phyloP scores from a whole-genome alignment of 2,113 vertebrate species.

The Uropsilus gracilis region DNA sequence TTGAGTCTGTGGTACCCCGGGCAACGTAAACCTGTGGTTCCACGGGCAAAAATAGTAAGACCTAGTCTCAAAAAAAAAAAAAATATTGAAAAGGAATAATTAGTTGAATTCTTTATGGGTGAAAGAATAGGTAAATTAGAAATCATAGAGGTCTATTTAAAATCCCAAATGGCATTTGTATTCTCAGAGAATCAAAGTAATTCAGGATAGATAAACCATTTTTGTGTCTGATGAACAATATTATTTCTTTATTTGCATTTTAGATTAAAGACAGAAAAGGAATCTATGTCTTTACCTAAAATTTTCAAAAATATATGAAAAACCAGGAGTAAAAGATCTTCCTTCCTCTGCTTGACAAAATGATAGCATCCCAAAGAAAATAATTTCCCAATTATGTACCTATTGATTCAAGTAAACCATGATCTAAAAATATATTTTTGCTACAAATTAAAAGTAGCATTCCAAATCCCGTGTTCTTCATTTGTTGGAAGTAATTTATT shows the following conservation, averaged over 20 bases:
- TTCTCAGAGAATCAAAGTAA: constrained; percentile 54
- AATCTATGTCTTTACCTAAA: constrained; percentile 25
- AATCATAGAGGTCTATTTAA: constrained; percentile 26
- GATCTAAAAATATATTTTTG: not conserved
- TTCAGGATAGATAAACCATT: not conserved
- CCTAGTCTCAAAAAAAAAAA: too few species aligned
- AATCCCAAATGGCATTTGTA: not conserved
- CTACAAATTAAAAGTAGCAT: not conserved
- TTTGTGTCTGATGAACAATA: constrained; percentile 20
- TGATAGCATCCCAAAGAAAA: constrained; percentile 37
- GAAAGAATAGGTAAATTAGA: not conserved
- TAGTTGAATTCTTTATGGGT: not conserved
- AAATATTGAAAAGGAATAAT: not conserved
- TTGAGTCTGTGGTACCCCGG: too few species aligned
- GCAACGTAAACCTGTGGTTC: too few species aligned
- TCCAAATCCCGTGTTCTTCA: constrained; percentile 12
- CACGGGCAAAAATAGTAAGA: too few species aligned
- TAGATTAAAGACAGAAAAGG: constrained; percentile 20
- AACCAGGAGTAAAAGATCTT: constrained; percentile 52
- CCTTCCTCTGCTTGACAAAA: constrained; percentile 39
- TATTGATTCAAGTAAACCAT: constrained; percentile 33
- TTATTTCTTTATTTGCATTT: not conserved
- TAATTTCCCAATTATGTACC: constrained; percentile 21
- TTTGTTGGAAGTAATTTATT: constrained; percentile 50
- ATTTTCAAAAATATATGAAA: constrained; percentile 55